Base-by-base conservation (phyloP, 1,140 invertebrate species). In the Drosophila kanapiae region DNA sequence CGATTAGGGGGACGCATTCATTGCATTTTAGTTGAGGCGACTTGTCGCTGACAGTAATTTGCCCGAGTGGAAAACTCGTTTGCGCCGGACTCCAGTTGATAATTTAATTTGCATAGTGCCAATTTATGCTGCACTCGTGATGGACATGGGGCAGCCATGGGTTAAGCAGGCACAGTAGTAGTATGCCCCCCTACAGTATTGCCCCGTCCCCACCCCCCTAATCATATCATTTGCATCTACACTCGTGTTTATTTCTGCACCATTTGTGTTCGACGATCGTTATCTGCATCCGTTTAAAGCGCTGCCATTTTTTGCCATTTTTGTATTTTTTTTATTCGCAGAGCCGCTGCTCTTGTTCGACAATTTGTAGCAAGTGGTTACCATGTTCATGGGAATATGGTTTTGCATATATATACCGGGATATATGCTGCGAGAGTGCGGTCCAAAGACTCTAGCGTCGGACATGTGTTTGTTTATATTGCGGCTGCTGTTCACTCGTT, bases 91-190 rank as follows among this genome's bases (percentile, higher is more conserved):
- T 54, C 40, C 62, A 79, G 81, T 90, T 90, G 85, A 90, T 90
- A 90, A 90, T 90, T 90, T 90, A 90, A 90, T 90, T 90, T 90
- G 85, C 85, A 90, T 90, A 90, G 85, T 90, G 85, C 85, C 85
- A 90, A 90, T 90, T 90, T 90, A 90, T 90, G 85, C 76, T 59
- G 70, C 58, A 58, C 81, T 85, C 85, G 70, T 88, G 85, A 90
- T 88, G 84, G 84, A 90, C 85, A 72, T 64, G 68, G 63, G 67
- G 78, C 59, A 57, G 47, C 56, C 74, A 68, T 70, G 67, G 67
- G 67, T 70, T 70, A 70, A 70, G 63, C 67, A 67, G 67, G 48
- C 40, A 31, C 45, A 40, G 35, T 13, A 63, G 14, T 23, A 18
- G 5, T 38, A 14, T 37, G 14, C 9, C 37, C 40, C 48, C 7